These are phyloP conservation scores for Siderastrea siderea DNA, from an alignment of 92 coral and sea anemone species.

Conservation along the genomic window DNA sequence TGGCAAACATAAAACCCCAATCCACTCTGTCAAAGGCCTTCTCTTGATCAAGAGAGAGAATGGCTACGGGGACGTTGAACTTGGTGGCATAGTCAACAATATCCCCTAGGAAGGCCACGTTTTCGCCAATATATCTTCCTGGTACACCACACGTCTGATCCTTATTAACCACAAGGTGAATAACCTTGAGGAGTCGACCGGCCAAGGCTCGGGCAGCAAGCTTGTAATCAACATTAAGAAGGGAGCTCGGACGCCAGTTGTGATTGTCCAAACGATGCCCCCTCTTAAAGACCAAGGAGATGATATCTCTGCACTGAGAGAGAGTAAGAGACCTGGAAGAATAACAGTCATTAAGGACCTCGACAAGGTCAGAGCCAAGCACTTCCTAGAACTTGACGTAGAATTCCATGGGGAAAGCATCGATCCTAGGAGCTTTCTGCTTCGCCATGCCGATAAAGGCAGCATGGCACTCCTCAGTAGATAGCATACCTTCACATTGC, in stretches of 20 bases:
- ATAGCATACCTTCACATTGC: conserved; percentile 34
- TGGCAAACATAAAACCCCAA: neutral
- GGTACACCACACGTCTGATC: conserved; percentile 43
- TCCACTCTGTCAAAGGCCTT: conserved; percentile 6
- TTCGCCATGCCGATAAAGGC: conserved; percentile 19
- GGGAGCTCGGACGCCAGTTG: neutral
- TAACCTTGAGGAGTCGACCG: conserved; percentile 4
- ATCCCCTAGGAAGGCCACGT: conserved; percentile 14
- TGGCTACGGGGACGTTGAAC: neutral
- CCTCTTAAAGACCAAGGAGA: neutral
- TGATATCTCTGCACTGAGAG: neutral
- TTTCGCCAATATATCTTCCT: conserved; percentile 22
- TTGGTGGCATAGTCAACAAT: neutral
- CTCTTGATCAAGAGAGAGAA: conserved; percentile 17
- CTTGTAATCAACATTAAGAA: neutral
- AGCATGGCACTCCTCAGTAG: neutral
- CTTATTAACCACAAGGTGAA: neutral
- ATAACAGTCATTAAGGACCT: neutral
- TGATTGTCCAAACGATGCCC: neutral
- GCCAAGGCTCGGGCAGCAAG: neutral
- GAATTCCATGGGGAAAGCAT: conserved; percentile 22
- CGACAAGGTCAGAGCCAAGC: neutral
- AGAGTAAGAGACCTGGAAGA: neutral
- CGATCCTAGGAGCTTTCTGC: conserved; percentile 1
- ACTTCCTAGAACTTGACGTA: conserved; percentile 4